Conservation (phyloP, 1,140 invertebrate genomes). For the Diabrotica virgifera region DNA sequence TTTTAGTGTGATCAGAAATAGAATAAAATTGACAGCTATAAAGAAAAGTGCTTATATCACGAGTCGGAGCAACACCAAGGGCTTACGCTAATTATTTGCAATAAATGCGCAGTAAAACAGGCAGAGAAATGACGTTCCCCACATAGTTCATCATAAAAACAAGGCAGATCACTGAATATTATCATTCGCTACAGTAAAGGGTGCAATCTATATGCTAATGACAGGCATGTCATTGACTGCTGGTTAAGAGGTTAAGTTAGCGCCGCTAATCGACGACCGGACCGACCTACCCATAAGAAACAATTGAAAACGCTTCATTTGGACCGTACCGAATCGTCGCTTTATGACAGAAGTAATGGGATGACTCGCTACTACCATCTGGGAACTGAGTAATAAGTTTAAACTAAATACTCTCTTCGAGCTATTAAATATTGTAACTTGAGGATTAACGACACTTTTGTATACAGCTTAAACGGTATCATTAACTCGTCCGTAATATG, state of each 20-base stretch:
- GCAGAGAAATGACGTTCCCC: conserved; percentile 21
- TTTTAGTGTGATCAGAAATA: too few species aligned
- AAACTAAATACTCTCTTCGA: not conserved
- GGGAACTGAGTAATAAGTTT: conserved; percentile 17
- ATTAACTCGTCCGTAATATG: too few species aligned
- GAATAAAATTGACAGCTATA: too few species aligned
- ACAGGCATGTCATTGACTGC: conserved; percentile 34
- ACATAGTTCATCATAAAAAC: conserved; percentile 27
- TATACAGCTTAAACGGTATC: too few species aligned
- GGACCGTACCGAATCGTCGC: conserved; percentile 17
- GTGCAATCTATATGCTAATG: conserved; percentile 44
- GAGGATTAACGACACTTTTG: too few species aligned
- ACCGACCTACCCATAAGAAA: conserved; percentile 17
- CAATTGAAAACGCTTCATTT: conserved; percentile 18
- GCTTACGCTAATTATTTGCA: conserved; percentile 25
- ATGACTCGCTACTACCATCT: conserved; percentile 19
- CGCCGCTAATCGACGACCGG: conserved; percentile 29
- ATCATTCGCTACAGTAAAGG: conserved; percentile 34
- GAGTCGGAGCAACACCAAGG: not conserved
- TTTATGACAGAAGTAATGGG: conserved; percentile 18
- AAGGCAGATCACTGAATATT: conserved; percentile 23
- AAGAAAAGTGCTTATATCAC: not conserved
- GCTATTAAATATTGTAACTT: too few species aligned
- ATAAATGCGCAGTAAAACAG: conserved; percentile 29
- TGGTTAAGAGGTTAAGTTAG: conserved; percentile 34